Base-by-base conservation (phyloP, 2,797 vertebrate genomes). In the Neosalanx taihuensis region DNA sequence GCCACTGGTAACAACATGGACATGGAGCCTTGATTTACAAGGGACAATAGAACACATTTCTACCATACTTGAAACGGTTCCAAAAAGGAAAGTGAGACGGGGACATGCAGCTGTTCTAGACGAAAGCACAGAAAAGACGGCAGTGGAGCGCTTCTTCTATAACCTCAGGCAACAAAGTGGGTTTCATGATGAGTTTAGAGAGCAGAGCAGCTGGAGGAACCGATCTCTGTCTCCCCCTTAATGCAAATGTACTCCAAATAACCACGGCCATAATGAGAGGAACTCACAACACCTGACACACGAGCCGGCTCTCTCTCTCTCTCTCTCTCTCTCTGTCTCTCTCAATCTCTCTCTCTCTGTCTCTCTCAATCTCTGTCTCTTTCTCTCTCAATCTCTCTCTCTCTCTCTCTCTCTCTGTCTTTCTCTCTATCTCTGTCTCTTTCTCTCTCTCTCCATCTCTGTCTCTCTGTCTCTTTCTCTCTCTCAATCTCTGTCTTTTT, bases 161-260 rank as follows among this genome's bases (percentile, higher is more conserved):
- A 82, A 87, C 83, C 82, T 79, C 62, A 63, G 74, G 80, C 73
- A 79, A 80, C 65, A 75, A 69, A 80, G 58, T 23, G 61, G 0
- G 76, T 74, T 81, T 80, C 74, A 78, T 49, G 64, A 76, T 80
- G 74, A 81, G 72, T 70, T 26, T 58, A 41, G 17, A 77, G 35
- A 70, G 67, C 73, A 77, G 70, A 67, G 72, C 78, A 75, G 67
- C 33, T 53, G 57, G 46, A 35, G 41, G 62, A 60, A 29, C 35
- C 53, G 20, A 1, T 75, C 29, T 23, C 69, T 31, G 41, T 12
- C 64, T 71, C 41, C 60, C 20, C 35, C 41, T 60, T 29, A 74
- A 70, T 67, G 74, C 65, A 79, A 77, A 72, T 72, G 80, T 78
- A 80, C 74, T 29, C 20, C 41, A 78, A 83, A 83, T 76, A 84